Evolutionary conservation across 2,797 vertebrate genomes (phyloP), one percentile per base, ranked within the genome.

Genomic region (Galaxias olidus): DNA sequence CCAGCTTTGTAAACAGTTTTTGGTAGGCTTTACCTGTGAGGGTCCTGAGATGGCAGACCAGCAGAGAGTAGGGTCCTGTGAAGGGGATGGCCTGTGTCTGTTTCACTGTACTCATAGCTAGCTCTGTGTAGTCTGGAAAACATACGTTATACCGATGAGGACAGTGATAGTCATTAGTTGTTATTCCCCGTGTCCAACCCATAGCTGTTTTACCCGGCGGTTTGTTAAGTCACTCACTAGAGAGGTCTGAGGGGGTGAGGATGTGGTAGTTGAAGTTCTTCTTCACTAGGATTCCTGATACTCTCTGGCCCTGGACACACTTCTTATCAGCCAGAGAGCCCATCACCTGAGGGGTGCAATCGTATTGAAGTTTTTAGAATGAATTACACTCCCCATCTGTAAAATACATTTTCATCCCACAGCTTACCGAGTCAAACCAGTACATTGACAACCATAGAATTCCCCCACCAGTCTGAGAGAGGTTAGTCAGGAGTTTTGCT

Each of bases 231-330:
- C 18, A 80, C 96, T 94, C 84, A 99, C 96, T 95, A 52, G 95
- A 96, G 40, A 98, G 92, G 76, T 98, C 96, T 19, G 94, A 94
- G 0, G 96, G 94, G 49, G 94, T 91, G 79, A 98, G 93, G 71
- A 98, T 98, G 84, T 98, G 97, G 79, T 98, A 98, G 83, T 94
- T 98, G 86, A 99, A 99, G 90, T 99, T 96, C 65, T 95, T 93
- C 72, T 98, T 98, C 73, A 98, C 95, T 8, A 99, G 92, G 78
- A 98, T 99, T 64, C 96, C 96, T 5, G 97, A 99, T 69, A 98
- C 94, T 18, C 94, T 91, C 80, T 99, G 95, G 71, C 93, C 94
- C 86, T 98, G 96, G 56, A 87, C 84, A 68, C 94, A 94, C 83
- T 97, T 96, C 87, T 90, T 96, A 88, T 97, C 96, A 8, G 95